Percentiles rank a stretch among this genome's conserved stretches.
These are phyloP conservation scores for Blennius ocellaris DNA, from an alignment of 2,113 vertebrate species.

Conservation along the genomic window DNA sequence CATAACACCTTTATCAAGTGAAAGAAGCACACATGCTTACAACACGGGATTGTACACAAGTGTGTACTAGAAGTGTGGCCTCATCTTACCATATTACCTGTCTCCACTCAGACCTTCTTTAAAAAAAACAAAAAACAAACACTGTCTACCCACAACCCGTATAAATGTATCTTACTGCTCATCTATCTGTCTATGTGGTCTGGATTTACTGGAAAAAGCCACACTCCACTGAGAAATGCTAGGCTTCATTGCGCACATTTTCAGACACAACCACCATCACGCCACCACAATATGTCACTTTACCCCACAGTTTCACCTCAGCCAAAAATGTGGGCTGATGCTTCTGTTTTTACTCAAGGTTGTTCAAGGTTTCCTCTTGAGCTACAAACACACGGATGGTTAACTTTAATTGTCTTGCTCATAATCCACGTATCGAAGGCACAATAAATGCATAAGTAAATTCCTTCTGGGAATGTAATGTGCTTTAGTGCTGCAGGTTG, in stretches of 20 bases:
- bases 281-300: conserved; percentile 61
- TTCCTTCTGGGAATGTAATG: too few relatives aligned
- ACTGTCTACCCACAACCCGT: conserved; percentile 28
- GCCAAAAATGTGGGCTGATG: background rate
- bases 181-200: conserved; percentile 53
- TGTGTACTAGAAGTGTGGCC: background rate
- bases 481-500: too few relatives aligned
- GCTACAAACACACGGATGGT: background rate
- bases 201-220: conserved; percentile 70
- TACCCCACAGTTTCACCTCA: conserved; percentile 15
- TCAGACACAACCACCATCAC: conserved; percentile 30
- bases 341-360: conserved; percentile 38
- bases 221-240: conserved; percentile 49
- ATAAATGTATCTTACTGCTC: conserved; percentile 30
- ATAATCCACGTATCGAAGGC: too few relatives aligned
- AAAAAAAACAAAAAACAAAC: background rate
- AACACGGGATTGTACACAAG: background rate
- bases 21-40: conserved; percentile 33
- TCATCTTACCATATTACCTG: conserved; percentile 10
- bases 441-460: too few relatives aligned
- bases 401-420: background rate
- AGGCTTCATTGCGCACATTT: conserved; percentile 62
- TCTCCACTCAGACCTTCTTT: conserved; percentile 8
- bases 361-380: conserved; percentile 2
- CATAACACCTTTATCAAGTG: background rate